Evolutionary conservation across 1,140 invertebrate species (phyloP), one percentile per base, ranked within the genome.

Genomic region (Pectinophora gossypiella): DNA sequence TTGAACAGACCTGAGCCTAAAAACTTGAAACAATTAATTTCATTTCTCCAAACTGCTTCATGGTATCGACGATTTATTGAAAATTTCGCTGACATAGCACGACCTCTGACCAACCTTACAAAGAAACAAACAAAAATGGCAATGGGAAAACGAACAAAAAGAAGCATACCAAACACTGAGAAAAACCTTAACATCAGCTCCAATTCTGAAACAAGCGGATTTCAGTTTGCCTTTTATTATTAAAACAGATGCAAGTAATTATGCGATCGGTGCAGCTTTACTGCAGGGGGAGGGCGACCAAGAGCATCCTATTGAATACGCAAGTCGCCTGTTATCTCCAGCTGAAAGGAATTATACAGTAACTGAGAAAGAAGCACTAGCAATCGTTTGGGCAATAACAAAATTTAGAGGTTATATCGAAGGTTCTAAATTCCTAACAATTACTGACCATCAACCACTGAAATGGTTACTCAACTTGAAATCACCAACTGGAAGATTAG

Each of bases 381-480:
- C 42, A 19, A 44, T 44, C 12, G 42, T 44, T 4, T 44, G 42
- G 42, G 42, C 42, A 20, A 20, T 44, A 20, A 2, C 42, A 20
- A 1, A 77, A 35, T 88, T 86, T 27, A 22, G 70, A 38, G 60
- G 56, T 6, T 79, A 77, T 38, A 51, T 72, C 19, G 68, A 78
- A 32, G 77, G 73, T 77, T 0, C 55, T 89, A 15, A 61, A 59
- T 44, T 90, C 81, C 75, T 54, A 90, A 1, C 59, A 70, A 19
- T 64, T 60, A 2, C 61, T 82, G 0, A 44, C 10, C 42, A 44
- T 12, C 19, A 44, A 44, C 42, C 42, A 2, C 20, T 44, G 19
- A 44, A 44, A 10, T 44, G 42, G 42, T 21, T 44, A 19, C 13
- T 44, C 7, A 44, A 44, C 15, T 20, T 44, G 12, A 88, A 84